Evolutionary conservation across 2,888 invertebrate species (phyloP).

Genomic region (Leptinotarsa rubiginosa): DNA sequence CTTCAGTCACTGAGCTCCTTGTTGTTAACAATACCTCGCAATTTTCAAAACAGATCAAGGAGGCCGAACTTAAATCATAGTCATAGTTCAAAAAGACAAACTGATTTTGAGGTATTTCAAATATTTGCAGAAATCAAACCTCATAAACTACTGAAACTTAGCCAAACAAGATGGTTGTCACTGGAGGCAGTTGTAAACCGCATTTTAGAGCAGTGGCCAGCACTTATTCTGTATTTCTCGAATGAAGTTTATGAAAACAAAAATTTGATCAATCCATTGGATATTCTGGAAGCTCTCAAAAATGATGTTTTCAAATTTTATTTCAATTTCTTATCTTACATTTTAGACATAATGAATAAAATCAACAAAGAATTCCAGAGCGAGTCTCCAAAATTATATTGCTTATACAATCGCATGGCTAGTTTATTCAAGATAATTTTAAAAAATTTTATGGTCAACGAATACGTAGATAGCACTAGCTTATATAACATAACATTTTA

Average conservation of each 20-base stretch:
- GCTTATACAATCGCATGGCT: conserved; percentile 15
- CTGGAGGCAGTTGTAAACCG: conserved; percentile 29
- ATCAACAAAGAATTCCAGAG: conserved; percentile 41
- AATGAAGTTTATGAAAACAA: conserved; percentile 32
- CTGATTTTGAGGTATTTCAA: conserved; percentile 52
- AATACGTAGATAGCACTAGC: conserved; percentile 33
- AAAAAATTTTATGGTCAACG: conserved; percentile 33
- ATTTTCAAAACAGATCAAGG: conserved; percentile 11
- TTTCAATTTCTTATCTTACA: conserved; percentile 38
- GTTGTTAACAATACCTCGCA: neutral
- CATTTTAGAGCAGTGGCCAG: conserved; percentile 25
- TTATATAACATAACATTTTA: conserved; percentile 22
- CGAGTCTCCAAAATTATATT: conserved; percentile 28
- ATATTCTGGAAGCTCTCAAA: conserved; percentile 16
- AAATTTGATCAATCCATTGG: neutral
- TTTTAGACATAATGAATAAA: conserved; percentile 39
- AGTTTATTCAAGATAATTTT: conserved; percentile 19
- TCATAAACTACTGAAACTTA: conserved; percentile 52
- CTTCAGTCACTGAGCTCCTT: neutral
- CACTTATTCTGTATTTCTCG: conserved; percentile 26
- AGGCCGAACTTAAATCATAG: conserved; percentile 23
- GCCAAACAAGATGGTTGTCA: conserved; percentile 57
- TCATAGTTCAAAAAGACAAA: conserved; percentile 53
- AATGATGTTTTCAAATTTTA: conserved; percentile 38
- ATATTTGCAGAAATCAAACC: conserved; percentile 49